Evolutionary conservation across 2,888 invertebrate species (phyloP).

Genomic region (Oscheius sp.): DNA sequence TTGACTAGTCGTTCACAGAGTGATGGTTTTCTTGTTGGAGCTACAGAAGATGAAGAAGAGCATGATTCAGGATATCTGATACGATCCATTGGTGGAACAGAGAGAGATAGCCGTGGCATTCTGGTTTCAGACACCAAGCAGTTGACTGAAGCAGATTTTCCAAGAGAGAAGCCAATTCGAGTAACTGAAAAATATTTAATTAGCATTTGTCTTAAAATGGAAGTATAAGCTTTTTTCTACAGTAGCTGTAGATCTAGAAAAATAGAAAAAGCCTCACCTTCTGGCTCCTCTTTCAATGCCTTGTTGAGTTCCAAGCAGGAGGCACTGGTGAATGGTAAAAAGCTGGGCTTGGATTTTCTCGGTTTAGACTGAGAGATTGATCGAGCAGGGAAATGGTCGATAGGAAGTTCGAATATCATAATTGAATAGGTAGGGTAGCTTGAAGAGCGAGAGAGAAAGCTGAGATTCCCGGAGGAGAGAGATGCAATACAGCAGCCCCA

Average conservation of each 20-base stretch:
- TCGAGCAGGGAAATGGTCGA: slow-evolving; percentile 27
- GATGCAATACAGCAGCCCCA: slow-evolving; percentile 3
- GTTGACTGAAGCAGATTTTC: slow-evolving; percentile 1
- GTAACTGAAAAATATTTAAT: slow-evolving; percentile 5
- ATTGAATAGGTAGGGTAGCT: slow-evolving; percentile 4
- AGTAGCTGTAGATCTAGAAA: neutral
- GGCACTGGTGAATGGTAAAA: slow-evolving; percentile 3
- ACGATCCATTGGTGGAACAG: slow-evolving; percentile 13
- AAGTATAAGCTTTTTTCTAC: neutral
- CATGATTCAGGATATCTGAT: neutral
- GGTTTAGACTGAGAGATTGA: neutral
- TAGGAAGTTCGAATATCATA: slow-evolving; percentile 31
- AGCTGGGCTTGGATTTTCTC: neutral
- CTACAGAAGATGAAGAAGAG: too few species aligned
- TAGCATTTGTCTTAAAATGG: too few species aligned
- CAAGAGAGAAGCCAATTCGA: slow-evolving; percentile 1
- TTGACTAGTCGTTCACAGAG: neutral
- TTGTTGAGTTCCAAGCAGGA: slow-evolving; percentile 2
- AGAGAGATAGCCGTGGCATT: slow-evolving; percentile 11
- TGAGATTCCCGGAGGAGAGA: slow-evolving; percentile 14
- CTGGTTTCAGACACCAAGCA: neutral
- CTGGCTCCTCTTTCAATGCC: slow-evolving; percentile 12
- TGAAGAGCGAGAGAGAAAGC: neutral
- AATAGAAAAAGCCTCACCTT: slow-evolving; percentile 3
- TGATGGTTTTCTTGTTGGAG: neutral